Evolutionary conservation across 2,113 vertebrate species (phyloP).

Genomic region (Phycodurus eques): DNA sequence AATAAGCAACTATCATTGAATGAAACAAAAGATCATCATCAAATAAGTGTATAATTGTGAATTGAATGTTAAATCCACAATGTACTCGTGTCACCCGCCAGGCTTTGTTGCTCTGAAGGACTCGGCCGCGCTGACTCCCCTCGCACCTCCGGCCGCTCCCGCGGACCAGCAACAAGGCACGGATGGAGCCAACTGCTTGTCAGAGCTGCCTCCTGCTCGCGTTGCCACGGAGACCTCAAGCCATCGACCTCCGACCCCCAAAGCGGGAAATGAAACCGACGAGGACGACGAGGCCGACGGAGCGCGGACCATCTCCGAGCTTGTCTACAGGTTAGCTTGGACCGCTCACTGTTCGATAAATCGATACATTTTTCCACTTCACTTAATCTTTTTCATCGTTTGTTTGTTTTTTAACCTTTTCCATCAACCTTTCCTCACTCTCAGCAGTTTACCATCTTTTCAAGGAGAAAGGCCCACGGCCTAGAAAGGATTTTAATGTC

Average conservation of each 20-base stretch:
- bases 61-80: background rate
- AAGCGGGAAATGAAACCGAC: constrained; percentile 48
- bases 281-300: constrained; percentile 74
- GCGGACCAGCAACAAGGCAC: constrained; percentile 46
- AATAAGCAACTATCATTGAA: background rate
- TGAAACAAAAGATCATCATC: background rate
- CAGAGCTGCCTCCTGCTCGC: constrained; percentile 41
- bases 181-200: constrained; percentile 26
- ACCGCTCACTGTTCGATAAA: background rate
- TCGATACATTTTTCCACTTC: too few relatives aligned
- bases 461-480: too few relatives aligned
- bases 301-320: constrained; percentile 88
- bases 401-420: too few relatives aligned
- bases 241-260: constrained; percentile 46
- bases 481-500: too few relatives aligned
- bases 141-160: constrained; percentile 50
- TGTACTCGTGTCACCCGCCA: constrained; percentile 27
- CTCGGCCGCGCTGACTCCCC: constrained; percentile 62
- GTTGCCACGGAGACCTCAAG: constrained; percentile 58
- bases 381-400: too few relatives aligned
- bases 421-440: too few relatives aligned
- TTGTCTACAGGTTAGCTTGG: constrained; percentile 75
- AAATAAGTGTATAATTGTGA: background rate
- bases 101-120: constrained; percentile 69
- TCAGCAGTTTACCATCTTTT: too few relatives aligned